These are phyloP conservation scores for Stramonita haemastoma DNA, from an alignment of 2,888 invertebrate genomes.

Conservation along the genomic window DNA sequence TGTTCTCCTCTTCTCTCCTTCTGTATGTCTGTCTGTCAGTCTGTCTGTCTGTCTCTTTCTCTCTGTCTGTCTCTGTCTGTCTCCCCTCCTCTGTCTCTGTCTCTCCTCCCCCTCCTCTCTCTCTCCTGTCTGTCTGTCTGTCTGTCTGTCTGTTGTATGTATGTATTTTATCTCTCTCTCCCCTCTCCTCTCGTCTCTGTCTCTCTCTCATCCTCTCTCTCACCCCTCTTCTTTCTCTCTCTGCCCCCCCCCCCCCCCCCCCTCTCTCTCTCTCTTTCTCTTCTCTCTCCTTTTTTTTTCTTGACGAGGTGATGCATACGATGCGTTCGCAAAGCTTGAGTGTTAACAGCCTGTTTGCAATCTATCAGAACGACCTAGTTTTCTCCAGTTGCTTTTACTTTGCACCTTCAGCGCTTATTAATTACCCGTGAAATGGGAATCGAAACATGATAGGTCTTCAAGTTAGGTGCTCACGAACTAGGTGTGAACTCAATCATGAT, in stretches of 20 bases:
- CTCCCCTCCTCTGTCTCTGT: background rate
- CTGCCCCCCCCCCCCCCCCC: background rate
- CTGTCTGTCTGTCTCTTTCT: background rate
- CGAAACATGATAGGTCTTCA: too few relatives aligned
- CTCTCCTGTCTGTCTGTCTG: background rate
- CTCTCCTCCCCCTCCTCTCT: background rate
- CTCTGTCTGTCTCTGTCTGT: background rate
- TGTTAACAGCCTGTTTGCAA: background rate
- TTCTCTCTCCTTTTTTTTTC: constrained; percentile 14
- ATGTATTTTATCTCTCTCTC: background rate
- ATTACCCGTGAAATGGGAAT: too few relatives aligned
- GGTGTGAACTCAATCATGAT: too few relatives aligned
- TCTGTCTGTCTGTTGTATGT: background rate
- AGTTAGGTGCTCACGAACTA: too few relatives aligned
- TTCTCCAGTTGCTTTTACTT: too few relatives aligned
- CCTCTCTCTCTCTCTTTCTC: background rate
- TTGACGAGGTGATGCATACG: background rate
- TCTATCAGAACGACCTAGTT: background rate
- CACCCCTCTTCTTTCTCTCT: background rate
- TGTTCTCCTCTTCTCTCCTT: background rate
- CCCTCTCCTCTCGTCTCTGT: background rate
- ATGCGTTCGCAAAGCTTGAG: background rate
- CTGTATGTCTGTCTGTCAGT: too few relatives aligned
- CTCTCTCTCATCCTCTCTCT: background rate
- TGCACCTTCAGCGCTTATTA: too few relatives aligned